Base-by-base conservation (phyloP, 2,113 vertebrate species). In the Nothoprocta pentlandii region DNA sequence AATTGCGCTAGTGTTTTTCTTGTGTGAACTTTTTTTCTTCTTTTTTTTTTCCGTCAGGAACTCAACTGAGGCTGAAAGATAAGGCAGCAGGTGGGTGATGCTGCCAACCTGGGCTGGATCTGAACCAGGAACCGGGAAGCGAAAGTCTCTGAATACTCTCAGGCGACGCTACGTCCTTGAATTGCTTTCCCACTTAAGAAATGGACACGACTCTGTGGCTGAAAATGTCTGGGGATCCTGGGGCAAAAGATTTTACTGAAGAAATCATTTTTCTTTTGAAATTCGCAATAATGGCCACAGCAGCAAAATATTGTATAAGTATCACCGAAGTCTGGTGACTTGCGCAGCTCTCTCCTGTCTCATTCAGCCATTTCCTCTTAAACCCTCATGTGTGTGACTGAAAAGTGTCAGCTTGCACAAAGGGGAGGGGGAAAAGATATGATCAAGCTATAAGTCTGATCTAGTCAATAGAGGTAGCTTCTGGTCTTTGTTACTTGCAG, bases 191-290 rank as follows among this genome's bases (percentile, higher is more conserved):
- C 16, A 90, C 34, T 64, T 70, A 20, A 66, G 5, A 15, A 53
- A 41, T 16, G 56, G 19, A 64, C 51, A 81, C 21, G 78, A 68
- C 89, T 42, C 44, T 75, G 47, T 30, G 62, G 66, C 54, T 36
- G 42, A 61, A 81, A 58, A 2, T 59, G 25, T n/a, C 9, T 56
- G 44, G 13, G 11, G 15, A 83, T 5, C 7, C 59, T 39, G 61
- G 36, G 34, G 83, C 26, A 70, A 87, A 85, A 81, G 42, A 81
- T 17, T 92, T 92, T 74, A 46, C 23, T 70, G 34, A 76, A 81
- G 32, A 75, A 87, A 75, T 71, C 67, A 59, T 76, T 78, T 87
- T 69, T 68, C 58, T 93, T 92, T 80, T 73, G 26, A 88, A 92
- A 89, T 90, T 87, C 51, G 69, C 42, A 67, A 12, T 28, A 69